A percentile compares a stretch with the other conserved stretches of the same genome.
Conservation (phyloP, 2,888 invertebrate genomes). For the Apotomis betuletana region DNA sequence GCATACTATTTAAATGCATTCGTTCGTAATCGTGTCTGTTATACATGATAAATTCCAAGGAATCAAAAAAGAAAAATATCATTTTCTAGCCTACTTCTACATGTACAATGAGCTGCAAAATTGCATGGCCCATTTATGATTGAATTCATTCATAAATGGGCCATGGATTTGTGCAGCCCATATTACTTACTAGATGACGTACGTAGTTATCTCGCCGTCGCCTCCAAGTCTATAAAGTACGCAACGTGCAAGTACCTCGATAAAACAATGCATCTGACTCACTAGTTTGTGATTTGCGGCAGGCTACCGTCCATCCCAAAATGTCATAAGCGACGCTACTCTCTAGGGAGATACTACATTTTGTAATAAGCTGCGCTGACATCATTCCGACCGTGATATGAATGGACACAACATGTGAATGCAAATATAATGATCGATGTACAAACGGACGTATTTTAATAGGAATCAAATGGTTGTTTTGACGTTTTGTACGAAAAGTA, state of each 20-base stretch:
- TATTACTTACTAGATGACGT: neutral
- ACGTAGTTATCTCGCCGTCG: neutral
- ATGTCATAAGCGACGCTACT: neutral
- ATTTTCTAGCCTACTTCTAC: no score
- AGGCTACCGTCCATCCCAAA: neutral
- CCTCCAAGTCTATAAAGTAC: conserved; percentile 2
- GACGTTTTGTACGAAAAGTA: neutral
- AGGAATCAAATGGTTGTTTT: neutral
- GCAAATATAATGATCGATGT: conserved; percentile 3
- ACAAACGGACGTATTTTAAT: conserved; percentile 2
- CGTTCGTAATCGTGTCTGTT: no score
- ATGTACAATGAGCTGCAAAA: no score
- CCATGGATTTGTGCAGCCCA: no score
- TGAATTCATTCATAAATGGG: no score
- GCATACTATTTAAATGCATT: no score
- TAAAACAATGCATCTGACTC: conserved; percentile 32
- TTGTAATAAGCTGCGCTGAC: conserved; percentile 10
- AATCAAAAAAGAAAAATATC: no score
- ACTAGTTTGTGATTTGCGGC: conserved; percentile 9
- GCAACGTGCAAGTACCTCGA: conserved; percentile 5
- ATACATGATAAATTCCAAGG: no score
- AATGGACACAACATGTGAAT: conserved; percentile 25
- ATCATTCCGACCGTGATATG: conserved; percentile 29
- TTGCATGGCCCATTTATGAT: no score
- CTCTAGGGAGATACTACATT: neutral